Conservation (phyloP, 2,797 vertebrate genomes). For the Poeciliopsis infans region DNA sequence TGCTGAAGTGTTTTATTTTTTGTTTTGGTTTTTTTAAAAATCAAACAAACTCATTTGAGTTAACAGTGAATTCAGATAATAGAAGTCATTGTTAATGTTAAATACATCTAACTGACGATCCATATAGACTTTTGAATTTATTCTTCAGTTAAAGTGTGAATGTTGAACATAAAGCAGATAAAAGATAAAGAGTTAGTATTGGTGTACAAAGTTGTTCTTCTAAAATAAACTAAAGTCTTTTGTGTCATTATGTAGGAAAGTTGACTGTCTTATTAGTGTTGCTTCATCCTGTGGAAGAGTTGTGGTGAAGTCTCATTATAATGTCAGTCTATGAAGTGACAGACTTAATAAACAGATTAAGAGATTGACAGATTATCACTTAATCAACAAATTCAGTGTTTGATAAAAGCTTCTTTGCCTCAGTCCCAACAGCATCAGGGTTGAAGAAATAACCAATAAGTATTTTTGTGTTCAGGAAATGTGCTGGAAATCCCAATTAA, state of each 20-base stretch:
- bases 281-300: neutral
- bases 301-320: neutral
- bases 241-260: neutral
- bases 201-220: neutral
- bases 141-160: neutral
- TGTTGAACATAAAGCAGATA: neutral
- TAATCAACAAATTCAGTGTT: neutral
- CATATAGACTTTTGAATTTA: neutral
- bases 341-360: too few relatives aligned
- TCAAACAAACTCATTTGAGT: neutral
- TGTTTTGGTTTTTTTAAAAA: neutral
- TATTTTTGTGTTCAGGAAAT: neutral
- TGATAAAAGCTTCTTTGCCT: neutral
- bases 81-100: neutral
- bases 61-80: neutral
- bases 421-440: neutral
- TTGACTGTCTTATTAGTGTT: neutral
- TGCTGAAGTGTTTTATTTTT: neutral
- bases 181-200: neutral
- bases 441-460: neutral
- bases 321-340: neutral
- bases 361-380: too few relatives aligned
- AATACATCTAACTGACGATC: neutral
- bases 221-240: neutral
- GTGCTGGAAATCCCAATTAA: neutral